Percentiles rank a stretch among this genome's conserved stretches.
Evolutionary conservation across 2,888 invertebrate genomes (phyloP).

Genomic region (Catocala sponsa): DNA sequence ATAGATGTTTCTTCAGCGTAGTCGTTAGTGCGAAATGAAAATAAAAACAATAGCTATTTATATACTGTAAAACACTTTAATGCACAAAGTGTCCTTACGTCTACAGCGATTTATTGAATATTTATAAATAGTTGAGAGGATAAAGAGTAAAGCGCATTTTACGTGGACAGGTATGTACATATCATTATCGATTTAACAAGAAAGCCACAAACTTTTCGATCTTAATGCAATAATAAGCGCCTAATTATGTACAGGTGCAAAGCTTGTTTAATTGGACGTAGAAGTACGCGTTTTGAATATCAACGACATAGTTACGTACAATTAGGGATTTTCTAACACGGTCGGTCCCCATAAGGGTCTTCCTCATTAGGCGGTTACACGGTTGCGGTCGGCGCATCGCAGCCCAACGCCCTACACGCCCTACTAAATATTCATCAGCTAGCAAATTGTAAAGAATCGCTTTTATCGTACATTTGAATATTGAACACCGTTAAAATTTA

Average conservation of each 20-base stretch:
- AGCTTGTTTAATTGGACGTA: constrained; percentile 70
- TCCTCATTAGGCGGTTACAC: constrained; percentile 79
- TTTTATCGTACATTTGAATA: constrained; percentile 70
- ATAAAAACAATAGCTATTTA: constrained; percentile 48
- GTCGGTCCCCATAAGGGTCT: constrained; percentile 72
- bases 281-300: constrained; percentile 73
- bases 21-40: constrained; percentile 59
- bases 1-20: constrained; percentile 59
- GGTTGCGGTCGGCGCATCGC: constrained; percentile 57
- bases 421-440: constrained; percentile 80
- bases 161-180: constrained; percentile 28
- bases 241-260: constrained; percentile 55
- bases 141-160: constrained; percentile 8
- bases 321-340: constrained; percentile 82
- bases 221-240: constrained; percentile 43
- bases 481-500: constrained; percentile 72
- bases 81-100: constrained; percentile 1
- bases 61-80: constrained; percentile 34
- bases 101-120: constrained; percentile 7
- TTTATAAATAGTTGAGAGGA: constrained; percentile 5
- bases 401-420: constrained; percentile 56
- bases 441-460: constrained; percentile 75
- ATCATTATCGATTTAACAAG: constrained; percentile 40
- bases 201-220: constrained; percentile 40
- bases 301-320: constrained; percentile 77